Percentiles rank a stretch among this genome's conserved stretches.
These are phyloP conservation scores for Cataglyphis altisquamis DNA, from an alignment of 2,888 invertebrate species.

Conservation along the genomic window DNA sequence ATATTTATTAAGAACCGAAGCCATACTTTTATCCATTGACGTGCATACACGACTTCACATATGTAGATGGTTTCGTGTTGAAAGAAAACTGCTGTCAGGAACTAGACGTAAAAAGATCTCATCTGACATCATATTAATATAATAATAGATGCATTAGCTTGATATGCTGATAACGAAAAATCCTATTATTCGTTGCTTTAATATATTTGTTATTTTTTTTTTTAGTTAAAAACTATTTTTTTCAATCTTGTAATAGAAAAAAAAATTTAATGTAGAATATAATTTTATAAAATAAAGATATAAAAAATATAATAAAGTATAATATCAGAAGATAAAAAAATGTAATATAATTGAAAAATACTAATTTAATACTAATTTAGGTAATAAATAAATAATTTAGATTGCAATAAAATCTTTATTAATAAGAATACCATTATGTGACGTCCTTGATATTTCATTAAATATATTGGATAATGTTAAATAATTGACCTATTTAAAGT, in stretches of 20 bases:
- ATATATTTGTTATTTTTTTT: background rate
- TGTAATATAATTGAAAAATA: background rate
- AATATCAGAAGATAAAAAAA: background rate
- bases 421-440: background rate
- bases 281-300: background rate
- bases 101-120: slow-evolving; percentile 10
- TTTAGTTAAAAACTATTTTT: background rate
- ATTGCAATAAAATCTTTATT: slow-evolving; percentile 4
- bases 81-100: slow-evolving; percentile 15
- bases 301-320: background rate
- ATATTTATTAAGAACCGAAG: slow-evolving; percentile 82
- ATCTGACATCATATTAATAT: background rate
- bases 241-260: background rate
- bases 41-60: slow-evolving; percentile 19
- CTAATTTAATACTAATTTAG: too few species aligned
- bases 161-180: background rate
- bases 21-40: slow-evolving; percentile 65
- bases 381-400: background rate
- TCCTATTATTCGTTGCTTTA: background rate
- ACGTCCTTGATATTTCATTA: background rate
- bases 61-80: slow-evolving; percentile 18
- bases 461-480: background rate
- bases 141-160: background rate
- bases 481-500: slow-evolving; percentile 8
- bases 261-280: background rate